Evolutionary conservation across 2,888 invertebrate genomes (phyloP), one percentile per base, ranked within the genome.

Genomic region (Patella caerulea): DNA sequence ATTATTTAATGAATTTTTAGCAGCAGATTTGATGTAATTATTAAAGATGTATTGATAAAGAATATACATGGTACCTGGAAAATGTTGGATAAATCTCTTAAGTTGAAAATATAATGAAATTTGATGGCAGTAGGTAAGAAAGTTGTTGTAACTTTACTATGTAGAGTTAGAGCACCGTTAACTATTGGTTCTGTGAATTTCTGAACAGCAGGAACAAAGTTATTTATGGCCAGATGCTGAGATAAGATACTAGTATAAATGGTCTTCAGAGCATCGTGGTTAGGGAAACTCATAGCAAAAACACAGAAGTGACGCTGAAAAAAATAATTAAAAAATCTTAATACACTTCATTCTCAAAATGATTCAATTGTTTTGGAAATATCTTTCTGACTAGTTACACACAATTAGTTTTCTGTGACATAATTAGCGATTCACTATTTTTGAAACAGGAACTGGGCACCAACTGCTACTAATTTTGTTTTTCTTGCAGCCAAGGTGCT

Each of bases 91-190:
- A 98, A 94, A 91, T 98, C 98, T 78, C 98, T 93, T 79, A 98
- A 93, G 93, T 98, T 98, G 92, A 98, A 98, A 86, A 98, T 95
- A 89, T 98, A 98, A 92, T 98, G 98, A 88, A 97, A 98, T 92
- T 98, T 98, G 75, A 97, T 95, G 3, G 98, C 98, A 2, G 98
- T 98, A 0, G 98, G 98, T 79, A 98, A 93, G 92, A 98, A 98
- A 45, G 96, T 94, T 91, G 96, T 95, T 2, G 95, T 94, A 3
- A 96, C 95, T 92, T 97, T 96, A 88, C 95, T 94, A 90, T 98
- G 98, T 59, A 98, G 91, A 24, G 95, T 94, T 77, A 98, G 94
- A 0, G 97, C 95, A 3, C 96, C 96, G 74, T 94, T 93, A 2
- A 97, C 96, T 81, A 98, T 94, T 85, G 95, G 95, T 53, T 94